Percentiles rank a stretch among this genome's conserved stretches.
phyloP scores from a whole-genome alignment of 2,797 vertebrate genomes.

The Coendou prehensilis region DNA sequence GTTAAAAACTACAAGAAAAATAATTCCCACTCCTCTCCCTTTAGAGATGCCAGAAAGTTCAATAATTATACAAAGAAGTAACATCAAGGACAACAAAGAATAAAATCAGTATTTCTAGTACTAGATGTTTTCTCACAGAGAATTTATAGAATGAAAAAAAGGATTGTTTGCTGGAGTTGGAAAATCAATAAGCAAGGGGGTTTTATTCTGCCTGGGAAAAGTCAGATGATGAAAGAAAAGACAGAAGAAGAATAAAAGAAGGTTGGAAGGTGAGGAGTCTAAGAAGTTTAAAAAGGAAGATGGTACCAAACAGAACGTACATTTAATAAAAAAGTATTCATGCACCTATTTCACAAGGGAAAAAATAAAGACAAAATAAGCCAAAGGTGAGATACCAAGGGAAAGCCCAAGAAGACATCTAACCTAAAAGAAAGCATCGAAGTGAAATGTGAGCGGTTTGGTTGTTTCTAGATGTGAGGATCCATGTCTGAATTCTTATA shows the following conservation, averaged over 20 bases:
- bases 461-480: not conserved
- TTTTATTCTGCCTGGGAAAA: not conserved
- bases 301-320: not conserved
- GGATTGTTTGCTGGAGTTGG: not conserved
- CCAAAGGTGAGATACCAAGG: not conserved
- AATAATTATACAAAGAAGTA: not conserved
- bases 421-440: not conserved
- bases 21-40: not conserved
- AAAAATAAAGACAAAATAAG: not conserved
- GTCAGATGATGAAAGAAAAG: not conserved
- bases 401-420: not conserved
- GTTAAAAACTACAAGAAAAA: conserved; percentile 16
- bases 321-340: conserved; percentile 21
- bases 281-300: not conserved
- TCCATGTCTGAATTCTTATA: not conserved
- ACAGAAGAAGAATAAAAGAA: not conserved
- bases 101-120: not conserved
- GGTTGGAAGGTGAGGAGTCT: not conserved
- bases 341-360: not conserved
- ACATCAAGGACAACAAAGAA: not conserved
- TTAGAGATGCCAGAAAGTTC: conserved; percentile 12
- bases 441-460: not conserved
- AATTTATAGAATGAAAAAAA: not conserved
- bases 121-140: not conserved
- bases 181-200: not conserved